Evolutionary conservation across 2,797 vertebrate genomes (phyloP), one percentile per base, ranked within the genome.

Genomic region (Manis pentadactyla): DNA sequence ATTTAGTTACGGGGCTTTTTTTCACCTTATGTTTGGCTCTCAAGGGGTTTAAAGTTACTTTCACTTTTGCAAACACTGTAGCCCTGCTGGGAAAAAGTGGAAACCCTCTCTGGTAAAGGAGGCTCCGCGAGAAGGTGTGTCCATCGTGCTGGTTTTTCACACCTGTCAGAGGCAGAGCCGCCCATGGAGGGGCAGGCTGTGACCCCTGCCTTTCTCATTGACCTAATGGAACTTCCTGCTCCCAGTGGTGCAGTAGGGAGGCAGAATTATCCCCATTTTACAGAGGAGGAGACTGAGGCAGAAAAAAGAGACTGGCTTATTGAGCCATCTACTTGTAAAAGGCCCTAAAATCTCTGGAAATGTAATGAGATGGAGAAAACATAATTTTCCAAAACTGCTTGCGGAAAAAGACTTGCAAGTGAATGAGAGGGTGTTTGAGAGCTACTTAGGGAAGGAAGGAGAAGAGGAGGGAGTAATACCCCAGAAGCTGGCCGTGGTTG

Each of bases 1-100:
- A 93, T 96, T 55, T 34, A 91, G 53, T 94, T 95, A 96, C 15
- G 49, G 63, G 2, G 4, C 11, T 75, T 89, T 46, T 94, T 94
- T 94, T 87, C 78, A 81, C 94, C 55, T 93, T 75, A 11, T 83
- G 85, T 92, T 96, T 97, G 95, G 66, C 86, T 97, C 87, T 92
- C 73, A 87, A 57, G 66, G 96, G 34, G 63, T 87, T 97, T 96
- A 94, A 97, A 97, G 96, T 98, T 90, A 86, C 97, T 98, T 98
- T 98, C 97, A 91, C 29, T 97, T 98, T 96, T 94, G 90, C 83
- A 19, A 87, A 69, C 57, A 29, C 49, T 46, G 12, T 53, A 57
- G 61, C 89, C 63, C 55, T 63, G 63, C 57, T 63, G 59, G 74
- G 31, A 9, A 71, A 61, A 66, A 34, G 3, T 42, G 21, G 34